Evolutionary conservation across 1,140 invertebrate genomes (phyloP).

Genomic region (Antheraea pernyi): DNA sequence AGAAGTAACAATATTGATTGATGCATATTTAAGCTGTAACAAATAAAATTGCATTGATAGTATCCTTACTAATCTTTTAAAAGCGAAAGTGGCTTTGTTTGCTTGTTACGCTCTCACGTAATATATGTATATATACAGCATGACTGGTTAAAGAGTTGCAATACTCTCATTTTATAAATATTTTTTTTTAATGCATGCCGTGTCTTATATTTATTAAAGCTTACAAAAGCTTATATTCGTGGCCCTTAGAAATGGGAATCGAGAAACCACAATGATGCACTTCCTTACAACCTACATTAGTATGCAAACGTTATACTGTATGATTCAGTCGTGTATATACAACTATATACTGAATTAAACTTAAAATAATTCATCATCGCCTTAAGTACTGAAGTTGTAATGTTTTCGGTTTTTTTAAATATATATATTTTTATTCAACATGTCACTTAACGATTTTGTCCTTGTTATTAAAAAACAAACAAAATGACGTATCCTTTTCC

Average conservation of each 20-base stretch:
- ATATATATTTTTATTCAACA: too few species aligned
- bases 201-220: not conserved
- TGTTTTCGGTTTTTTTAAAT: too few species aligned
- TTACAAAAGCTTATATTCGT: not conserved
- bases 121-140: too few species aligned
- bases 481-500: too few species aligned
- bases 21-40: not conserved
- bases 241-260: not conserved
- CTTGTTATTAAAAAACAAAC: too few species aligned
- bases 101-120: too few species aligned
- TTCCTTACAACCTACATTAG: not conserved
- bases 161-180: too few species aligned
- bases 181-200: not conserved
- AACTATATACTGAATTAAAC: not conserved
- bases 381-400: not conserved
- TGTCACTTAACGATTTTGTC: too few species aligned
- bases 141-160: too few species aligned
- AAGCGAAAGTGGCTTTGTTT: too few species aligned
- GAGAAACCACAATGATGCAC: not conserved
- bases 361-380: not conserved
- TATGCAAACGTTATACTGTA: not conserved
- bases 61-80: too few species aligned
- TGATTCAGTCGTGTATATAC: not conserved
- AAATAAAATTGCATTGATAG: too few species aligned
- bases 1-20: not conserved